Evolutionary conservation across 2,113 vertebrate species (phyloP).

Genomic region (Macroglossus sobrinus): DNA sequence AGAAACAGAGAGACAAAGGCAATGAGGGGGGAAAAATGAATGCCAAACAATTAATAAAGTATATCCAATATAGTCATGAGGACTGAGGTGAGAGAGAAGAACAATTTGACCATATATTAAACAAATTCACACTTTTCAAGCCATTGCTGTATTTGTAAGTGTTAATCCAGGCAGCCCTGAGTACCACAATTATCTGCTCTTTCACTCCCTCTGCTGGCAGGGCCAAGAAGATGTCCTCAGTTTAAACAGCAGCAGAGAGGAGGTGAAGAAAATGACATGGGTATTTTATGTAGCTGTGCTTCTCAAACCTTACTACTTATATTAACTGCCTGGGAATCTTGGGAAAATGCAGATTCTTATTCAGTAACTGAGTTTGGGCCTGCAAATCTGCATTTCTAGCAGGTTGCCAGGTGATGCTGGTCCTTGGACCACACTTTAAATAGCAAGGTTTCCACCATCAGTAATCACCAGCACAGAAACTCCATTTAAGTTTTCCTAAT

Average conservation of each 20-base stretch:
- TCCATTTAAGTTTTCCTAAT: neutral
- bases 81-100: neutral
- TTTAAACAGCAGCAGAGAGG: neutral
- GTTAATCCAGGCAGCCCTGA: neutral
- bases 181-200: conserved; percentile 52
- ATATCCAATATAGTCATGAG: neutral
- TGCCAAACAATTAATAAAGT: neutral
- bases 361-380: neutral
- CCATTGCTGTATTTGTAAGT: neutral
- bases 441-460: neutral
- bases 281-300: neutral
- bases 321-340: neutral
- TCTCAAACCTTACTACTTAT: neutral
- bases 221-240: conserved; percentile 1
- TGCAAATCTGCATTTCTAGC: neutral
- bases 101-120: neutral
- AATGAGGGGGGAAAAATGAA: neutral
- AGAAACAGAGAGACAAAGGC: neutral
- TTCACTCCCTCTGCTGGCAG: conserved; percentile 68
- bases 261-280: neutral
- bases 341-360: neutral
- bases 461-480: neutral
- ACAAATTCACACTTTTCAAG: neutral
- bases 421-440: neutral
- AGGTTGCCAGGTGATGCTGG: neutral